These are phyloP conservation scores for Oreochromis tanganicae DNA, from an alignment of 2,113 vertebrate species.

Conservation along the genomic window DNA sequence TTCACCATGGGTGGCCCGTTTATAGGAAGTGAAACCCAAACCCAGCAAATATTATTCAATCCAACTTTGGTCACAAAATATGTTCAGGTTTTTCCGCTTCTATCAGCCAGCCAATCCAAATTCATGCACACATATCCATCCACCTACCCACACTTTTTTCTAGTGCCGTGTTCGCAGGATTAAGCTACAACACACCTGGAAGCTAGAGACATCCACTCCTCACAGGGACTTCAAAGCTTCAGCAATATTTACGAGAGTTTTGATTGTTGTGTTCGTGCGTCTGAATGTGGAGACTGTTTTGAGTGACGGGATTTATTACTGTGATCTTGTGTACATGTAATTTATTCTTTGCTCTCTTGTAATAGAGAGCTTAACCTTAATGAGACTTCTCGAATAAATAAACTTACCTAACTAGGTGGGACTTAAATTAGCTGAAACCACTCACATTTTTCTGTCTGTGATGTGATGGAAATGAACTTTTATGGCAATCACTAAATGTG, in stretches of 20 bases:
- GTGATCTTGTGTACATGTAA: neutral
- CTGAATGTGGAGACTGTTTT: neutral
- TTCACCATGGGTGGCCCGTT: neutral
- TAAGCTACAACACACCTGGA: neutral
- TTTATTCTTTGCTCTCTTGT: neutral
- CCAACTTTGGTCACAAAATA: neutral
- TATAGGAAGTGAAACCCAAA: neutral
- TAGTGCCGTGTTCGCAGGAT: fast-evolving
- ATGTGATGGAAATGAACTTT: neutral
- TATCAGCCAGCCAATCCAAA: neutral
- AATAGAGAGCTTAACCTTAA: neutral
- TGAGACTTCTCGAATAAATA: neutral
- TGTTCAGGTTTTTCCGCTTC: neutral
- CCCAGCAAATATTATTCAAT: neutral
- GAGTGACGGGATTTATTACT: neutral
- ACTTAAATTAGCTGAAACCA: neutral
- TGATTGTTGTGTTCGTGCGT: no score
- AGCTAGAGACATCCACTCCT: neutral
- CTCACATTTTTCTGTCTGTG: neutral
- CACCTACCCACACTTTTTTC: constrained; percentile 90
- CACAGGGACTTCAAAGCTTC: neutral
- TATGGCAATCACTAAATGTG: neutral
- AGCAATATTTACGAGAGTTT: neutral
- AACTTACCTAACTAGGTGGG: neutral
- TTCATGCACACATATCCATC: neutral